Base-by-base conservation (phyloP, 2,888 invertebrate genomes). In the Sinopyrophorus schimmeli region DNA sequence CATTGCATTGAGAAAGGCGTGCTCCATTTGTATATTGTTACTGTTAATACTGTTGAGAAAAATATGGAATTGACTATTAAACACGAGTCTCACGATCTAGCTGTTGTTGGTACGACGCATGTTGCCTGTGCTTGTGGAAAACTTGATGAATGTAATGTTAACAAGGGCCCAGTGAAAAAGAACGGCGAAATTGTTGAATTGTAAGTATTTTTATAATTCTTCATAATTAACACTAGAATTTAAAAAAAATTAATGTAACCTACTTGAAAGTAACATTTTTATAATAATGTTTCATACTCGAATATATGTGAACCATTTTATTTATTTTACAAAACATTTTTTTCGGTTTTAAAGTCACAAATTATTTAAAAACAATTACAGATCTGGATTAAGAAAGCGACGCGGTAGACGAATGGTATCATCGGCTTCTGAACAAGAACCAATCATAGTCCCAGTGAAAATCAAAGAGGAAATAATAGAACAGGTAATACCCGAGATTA, bases 1-100 rank as follows among this genome's bases (percentile, higher is more conserved):
- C 95, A 96, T 72, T 87, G 91, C 59, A 87, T 95, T 51, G 90
- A 93, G 58, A 89, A 89, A 71, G 94, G 94, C 12, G 86, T 89
- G 6, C 76, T 96, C 26, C 94, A 94, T 72, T 82, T 96, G 55
- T 93, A 92, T 70, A 82, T 97, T 59, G 91, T 92, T n/a, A 78
- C 84, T 0, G 74, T 80, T 17, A 77, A 80, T n/a, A 74, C 81
- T 3, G 82, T 94, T 26, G 89, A 88, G 47, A 87, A 87, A 23
- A 89, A 91, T 64, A 83, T 87, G 1, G 96, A 97, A 74, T 87
- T 97, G 21, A 94, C 93, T 2, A 89, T 95, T 54, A 85, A 87
- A 20, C 93, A 94, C 68, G 94, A 95, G 67, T 80, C 83, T 47
- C 77, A 77, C 43, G 78, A 78, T 57, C 61, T 78, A 47, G 71